These are phyloP conservation scores for Pipistrellus nathusii DNA, from an alignment of 2,797 vertebrate species.

Conservation along the genomic window DNA sequence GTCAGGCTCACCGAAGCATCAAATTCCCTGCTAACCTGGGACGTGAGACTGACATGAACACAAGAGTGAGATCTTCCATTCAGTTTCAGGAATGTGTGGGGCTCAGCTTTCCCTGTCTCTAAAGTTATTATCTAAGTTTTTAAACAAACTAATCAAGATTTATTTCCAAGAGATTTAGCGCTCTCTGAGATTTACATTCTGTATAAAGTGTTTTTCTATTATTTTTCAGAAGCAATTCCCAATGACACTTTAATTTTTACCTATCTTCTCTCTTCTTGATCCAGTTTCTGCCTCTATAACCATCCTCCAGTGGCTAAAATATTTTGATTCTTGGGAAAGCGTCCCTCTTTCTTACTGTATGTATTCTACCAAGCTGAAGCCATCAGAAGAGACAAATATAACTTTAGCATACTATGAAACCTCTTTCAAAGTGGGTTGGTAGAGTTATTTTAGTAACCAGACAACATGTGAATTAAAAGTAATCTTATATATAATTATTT, in stretches of 20 bases:
- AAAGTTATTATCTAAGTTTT: neutral
- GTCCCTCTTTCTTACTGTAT: neutral
- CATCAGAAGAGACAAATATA: neutral
- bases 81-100: neutral
- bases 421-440: neutral
- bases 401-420: neutral
- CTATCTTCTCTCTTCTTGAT: neutral
- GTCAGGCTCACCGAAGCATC: neutral
- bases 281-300: neutral
- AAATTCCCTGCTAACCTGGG: neutral
- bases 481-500: neutral
- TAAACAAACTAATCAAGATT: neutral
- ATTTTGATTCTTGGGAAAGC: constrained; percentile 7
- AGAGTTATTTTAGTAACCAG: constrained; percentile 36
- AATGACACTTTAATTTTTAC: neutral
- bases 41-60: neutral
- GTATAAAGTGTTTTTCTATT: neutral
- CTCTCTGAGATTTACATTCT: constrained; percentile 15
- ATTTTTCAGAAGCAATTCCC: neutral
- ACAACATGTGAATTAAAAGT: constrained; percentile 1
- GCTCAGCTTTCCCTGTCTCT: neutral
- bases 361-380: neutral
- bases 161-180: neutral
- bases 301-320: neutral
- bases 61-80: neutral